Percentiles rank a stretch among this genome's conserved stretches.
Evolutionary conservation across 2,888 invertebrate species (phyloP).

Genomic region (Drosophila koepferae): DNA sequence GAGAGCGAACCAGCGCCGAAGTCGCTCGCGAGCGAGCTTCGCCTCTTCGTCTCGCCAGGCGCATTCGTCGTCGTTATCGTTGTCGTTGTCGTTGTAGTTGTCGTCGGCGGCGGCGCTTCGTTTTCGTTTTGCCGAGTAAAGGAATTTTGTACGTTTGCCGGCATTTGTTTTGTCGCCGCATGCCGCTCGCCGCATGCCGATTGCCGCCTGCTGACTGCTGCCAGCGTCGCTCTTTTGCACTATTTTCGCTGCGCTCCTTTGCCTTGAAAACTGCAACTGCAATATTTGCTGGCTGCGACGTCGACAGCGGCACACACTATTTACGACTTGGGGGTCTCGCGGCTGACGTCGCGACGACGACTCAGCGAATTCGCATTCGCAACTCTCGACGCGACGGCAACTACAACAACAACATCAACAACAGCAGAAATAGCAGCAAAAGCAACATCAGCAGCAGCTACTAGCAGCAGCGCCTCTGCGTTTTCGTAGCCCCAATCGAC

Average conservation of each 20-base stretch:
- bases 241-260: slow-evolving; percentile 50
- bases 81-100: background rate
- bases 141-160: slow-evolving; percentile 71
- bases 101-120: slow-evolving; percentile 16
- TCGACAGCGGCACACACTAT: slow-evolving; percentile 48
- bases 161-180: slow-evolving; percentile 60
- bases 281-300: slow-evolving; percentile 52
- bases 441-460: slow-evolving; percentile 32
- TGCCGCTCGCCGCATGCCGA: slow-evolving; percentile 4
- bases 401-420: slow-evolving; percentile 27
- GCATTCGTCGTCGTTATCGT: slow-evolving; percentile 1
- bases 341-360: slow-evolving; percentile 55
- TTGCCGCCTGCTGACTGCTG: slow-evolving; percentile 17
- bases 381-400: slow-evolving; percentile 52
- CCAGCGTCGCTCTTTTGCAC: slow-evolving; percentile 44
- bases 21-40: slow-evolving; percentile 29
- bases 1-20: slow-evolving; percentile 47
- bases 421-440: background rate
- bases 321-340: slow-evolving; percentile 55
- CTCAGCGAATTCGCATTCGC: slow-evolving; percentile 77
- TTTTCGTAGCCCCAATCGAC: slow-evolving; percentile 65
- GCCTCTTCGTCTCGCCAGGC: slow-evolving; percentile 18
- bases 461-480: slow-evolving; percentile 44
- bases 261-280: slow-evolving; percentile 63
- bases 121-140: slow-evolving; percentile 67